A percentile compares a stretch with the other conserved stretches of the same genome.
These are phyloP conservation scores for Rhinopithecus roxellana DNA, from an alignment of 2,113 vertebrate species.

Conservation along the genomic window DNA sequence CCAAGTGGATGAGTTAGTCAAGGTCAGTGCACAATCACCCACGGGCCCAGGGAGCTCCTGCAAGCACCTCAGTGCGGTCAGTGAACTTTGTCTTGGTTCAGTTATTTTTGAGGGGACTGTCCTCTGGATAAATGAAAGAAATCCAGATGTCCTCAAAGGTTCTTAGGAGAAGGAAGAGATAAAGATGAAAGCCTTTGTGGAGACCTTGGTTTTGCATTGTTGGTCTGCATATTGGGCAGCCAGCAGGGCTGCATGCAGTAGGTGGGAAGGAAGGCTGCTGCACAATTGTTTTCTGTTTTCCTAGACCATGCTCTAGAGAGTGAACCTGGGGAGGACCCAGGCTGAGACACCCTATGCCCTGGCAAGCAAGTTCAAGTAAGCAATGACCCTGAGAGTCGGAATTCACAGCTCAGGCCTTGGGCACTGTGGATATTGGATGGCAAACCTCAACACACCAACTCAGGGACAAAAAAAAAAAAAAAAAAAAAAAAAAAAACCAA, in stretches of 20 bases:
- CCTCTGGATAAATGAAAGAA: constrained; percentile 46
- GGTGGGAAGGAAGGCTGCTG: not conserved
- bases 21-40: constrained; percentile 74
- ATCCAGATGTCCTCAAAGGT: constrained; percentile 36
- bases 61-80: not conserved
- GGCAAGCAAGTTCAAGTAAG: not conserved
- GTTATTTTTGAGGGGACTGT: constrained; percentile 53
- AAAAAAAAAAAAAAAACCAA: not conserved
- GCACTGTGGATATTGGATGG: not conserved
- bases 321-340: not conserved
- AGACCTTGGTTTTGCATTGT: not conserved
- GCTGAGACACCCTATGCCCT: not conserved
- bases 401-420: not conserved
- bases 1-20: constrained; percentile 79
- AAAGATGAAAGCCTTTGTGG: not conserved
- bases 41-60: not conserved
- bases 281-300: not conserved
- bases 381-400: not conserved
- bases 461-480: not conserved
- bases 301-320: not conserved
- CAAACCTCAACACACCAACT: not conserved
- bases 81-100: constrained; percentile 22
- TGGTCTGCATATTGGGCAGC: not conserved
- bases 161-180: not conserved
- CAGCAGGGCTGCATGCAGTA: not conserved